Base-by-base conservation (phyloP, 2,113 vertebrate species). In the Aplodontia rufa region DNA sequence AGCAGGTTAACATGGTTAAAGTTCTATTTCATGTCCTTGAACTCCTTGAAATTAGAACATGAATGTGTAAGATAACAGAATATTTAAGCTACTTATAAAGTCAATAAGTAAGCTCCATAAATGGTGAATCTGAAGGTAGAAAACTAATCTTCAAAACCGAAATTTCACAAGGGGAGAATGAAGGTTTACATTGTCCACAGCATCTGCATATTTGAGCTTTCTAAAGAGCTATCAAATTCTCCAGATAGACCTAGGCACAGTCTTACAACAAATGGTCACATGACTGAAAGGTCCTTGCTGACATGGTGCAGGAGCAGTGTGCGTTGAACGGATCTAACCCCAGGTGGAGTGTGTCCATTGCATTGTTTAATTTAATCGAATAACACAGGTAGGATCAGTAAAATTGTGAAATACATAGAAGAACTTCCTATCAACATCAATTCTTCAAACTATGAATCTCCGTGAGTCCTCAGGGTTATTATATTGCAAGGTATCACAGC, bases 51-150 rank as follows among this genome's bases (percentile, higher is more conserved):
- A 53, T 53, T 75, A 94, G 42, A 86, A 79, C 3, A 37, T 71
- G 53, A 6, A 82, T 64, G 42, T 82, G 40, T 80, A 94, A 76
- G 19, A 87, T 80, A 94, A 86, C 30, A 87, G 22, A 96, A 83
- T 94, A 83, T 87, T 89, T 82, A 96, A 88, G 37, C 85, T 78
- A 95, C 86, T 42, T 79, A 91, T 91, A 71, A 93, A 12, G 0
- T 85, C 49, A 82, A 3, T 53, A 75, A 74, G 35, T 62, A 68
- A 87, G 24, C 35, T 78, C 19, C 28, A 49, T 55, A 90, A 87
- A 91, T 75, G 30, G 28, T 75, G 22, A 79, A n/a, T 84, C 20
- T 47, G 32, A 91, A 62, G 10, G 26, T 80, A 69, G 62, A 62
- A 83, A 11, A 93, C 64, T 83, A 49, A 82, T 53, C 5, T 49